phyloP scores from a whole-genome alignment of 1,140 invertebrate species.

The Drosophila simulans region DNA sequence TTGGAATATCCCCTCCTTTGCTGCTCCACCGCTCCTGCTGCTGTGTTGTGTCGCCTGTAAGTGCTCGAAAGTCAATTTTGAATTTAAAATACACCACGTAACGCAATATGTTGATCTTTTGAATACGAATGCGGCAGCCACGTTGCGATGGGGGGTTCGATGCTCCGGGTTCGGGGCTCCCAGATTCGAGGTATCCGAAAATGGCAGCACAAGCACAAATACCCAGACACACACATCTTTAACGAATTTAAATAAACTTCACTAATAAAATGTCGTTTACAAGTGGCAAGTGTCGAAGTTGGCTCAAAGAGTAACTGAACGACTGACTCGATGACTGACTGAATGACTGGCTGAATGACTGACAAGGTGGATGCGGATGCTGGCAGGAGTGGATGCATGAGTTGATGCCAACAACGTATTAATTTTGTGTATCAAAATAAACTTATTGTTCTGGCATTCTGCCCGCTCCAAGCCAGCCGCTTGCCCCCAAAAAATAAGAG shows the following conservation, averaged over 20 bases:
- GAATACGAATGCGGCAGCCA: constrained; percentile 79
- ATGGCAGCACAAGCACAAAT: constrained; percentile 64
- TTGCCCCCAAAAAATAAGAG: constrained; percentile 12
- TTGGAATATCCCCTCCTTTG: not conserved
- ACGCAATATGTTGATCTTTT: constrained; percentile 83
- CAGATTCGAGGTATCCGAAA: constrained; percentile 9
- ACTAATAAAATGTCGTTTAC: constrained; percentile 83
- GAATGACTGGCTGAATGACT: constrained; percentile 34
- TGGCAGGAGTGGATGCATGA: constrained; percentile 51
- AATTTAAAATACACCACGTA: constrained; percentile 83
- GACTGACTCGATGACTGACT: constrained; percentile 13
- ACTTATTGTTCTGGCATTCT: constrained; percentile 71
- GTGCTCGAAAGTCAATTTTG: constrained; percentile 82
- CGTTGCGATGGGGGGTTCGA: not conserved
- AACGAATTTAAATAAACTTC: constrained; percentile 83
- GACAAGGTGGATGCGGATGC: constrained; percentile 16
- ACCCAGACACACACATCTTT: constrained; percentile 41
- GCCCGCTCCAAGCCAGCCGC: not conserved
- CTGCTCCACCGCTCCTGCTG: not conserved
- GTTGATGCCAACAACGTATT: constrained; percentile 81
- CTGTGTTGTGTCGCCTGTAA: constrained; percentile 45
- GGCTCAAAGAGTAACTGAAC: constrained; percentile 16
- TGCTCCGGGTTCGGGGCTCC: not conserved
- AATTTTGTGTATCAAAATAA: constrained; percentile 83
- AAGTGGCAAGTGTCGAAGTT: constrained; percentile 78